A percentile compares a stretch with the other conserved stretches of the same genome.
These are phyloP conservation scores for Tapirus indicus DNA, from an alignment of 2,797 vertebrate genomes.

Conservation along the genomic window DNA sequence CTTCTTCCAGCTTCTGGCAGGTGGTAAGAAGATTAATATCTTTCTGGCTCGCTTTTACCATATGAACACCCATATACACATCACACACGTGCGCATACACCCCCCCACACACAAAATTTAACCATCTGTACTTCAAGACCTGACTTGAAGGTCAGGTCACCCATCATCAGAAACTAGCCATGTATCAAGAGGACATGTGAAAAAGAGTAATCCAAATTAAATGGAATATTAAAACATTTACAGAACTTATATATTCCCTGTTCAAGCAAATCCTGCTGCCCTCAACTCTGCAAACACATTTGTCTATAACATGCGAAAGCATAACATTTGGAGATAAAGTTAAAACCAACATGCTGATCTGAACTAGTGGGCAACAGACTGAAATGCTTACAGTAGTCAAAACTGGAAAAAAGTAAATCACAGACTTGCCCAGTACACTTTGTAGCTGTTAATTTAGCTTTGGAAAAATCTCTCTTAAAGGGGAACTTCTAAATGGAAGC, in stretches of 20 bases:
- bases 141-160: neutral
- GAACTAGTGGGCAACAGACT: slow-evolving; percentile 9
- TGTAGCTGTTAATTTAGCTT: slow-evolving; percentile 58
- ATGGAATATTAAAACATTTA: slow-evolving; percentile 36
- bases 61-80: neutral
- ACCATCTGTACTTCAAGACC: neutral
- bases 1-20: neutral
- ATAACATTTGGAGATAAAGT: slow-evolving; percentile 41
- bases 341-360: slow-evolving; percentile 41
- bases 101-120: neutral
- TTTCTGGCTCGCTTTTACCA: neutral
- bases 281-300: slow-evolving; percentile 29
- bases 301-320: slow-evolving; percentile 1
- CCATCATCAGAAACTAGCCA: slow-evolving; percentile 2
- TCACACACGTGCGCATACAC: too few relatives aligned
- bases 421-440: slow-evolving; percentile 2
- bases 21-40: neutral
- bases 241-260: neutral
- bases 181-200: neutral
- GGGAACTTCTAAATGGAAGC: slow-evolving; percentile 58
- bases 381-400: slow-evolving; percentile 46
- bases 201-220: slow-evolving; percentile 50
- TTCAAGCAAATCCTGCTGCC: slow-evolving; percentile 28
- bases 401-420: slow-evolving; percentile 51
- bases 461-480: slow-evolving; percentile 58